Evolutionary conservation across 35 echinoderm and acorn worm species (phyloP), one percentile per base, ranked within the genome.

Genomic region (Heliocidaris erythrogramma): DNA sequence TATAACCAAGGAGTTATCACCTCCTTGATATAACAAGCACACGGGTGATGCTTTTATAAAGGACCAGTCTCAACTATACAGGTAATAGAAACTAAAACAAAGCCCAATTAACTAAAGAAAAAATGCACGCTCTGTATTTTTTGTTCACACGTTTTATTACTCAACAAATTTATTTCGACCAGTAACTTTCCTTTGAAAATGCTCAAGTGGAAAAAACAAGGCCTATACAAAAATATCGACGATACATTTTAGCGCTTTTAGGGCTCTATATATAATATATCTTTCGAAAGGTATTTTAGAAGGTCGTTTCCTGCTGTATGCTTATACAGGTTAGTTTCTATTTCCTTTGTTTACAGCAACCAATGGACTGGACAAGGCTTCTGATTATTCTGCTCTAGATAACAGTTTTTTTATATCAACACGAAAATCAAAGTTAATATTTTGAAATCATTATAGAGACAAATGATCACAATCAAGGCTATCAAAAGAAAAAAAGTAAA

Each of bases 251-350:
- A 9, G 8, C 27, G 65, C 27, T 78, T 78, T 78, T 78, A 21
- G 21, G 21, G 65, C 17, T n/a, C 65, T 78, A 56, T 32, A 18
- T 29, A 89, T 89, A n/a, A 56, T 32, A 18, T 29, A 89, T 89
- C 87, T 89, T 48, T 48, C 87, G 31, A 89, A 89, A 89, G 31
- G 87, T 18, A 13, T 18, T 32, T 21, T 9, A 27, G 31, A 89
- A 89, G 87, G 87, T 27, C 47, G 16, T 89, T 47, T 48, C 87
- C 47, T 32, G 31, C 16, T 47, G 6, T 89, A 48, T 89, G 87
- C 87, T 89, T 89, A 8, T 89, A 89, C 87, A 89, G 87, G 87
- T 89, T 89, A 89, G 30, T 89, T 89, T 89, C 87, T 48, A 89
- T 89, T 89, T 89, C 87, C 87, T 89, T 89, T 89, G 87, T 89